Conservation (phyloP, 1,140 invertebrate genomes). For the Oryctes rhinoceros region DNA sequence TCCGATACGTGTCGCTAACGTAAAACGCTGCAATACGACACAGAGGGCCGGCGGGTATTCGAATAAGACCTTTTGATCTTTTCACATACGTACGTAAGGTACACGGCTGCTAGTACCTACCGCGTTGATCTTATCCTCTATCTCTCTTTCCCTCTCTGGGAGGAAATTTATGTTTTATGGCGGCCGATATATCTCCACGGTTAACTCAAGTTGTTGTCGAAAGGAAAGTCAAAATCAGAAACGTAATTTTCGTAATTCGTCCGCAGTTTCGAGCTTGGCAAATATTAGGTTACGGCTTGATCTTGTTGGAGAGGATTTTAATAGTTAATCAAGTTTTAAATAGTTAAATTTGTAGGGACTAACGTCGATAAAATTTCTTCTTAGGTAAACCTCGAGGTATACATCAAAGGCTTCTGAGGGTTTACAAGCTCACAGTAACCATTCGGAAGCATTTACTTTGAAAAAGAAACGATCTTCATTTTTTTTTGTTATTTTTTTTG, state of each 20-base stretch:
- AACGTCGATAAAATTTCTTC: neutral
- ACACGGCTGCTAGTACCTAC: neutral
- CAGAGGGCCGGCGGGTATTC: conserved; percentile 8
- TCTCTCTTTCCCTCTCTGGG: neutral
- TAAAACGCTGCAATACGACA: neutral
- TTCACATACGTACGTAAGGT: neutral
- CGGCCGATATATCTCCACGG: neutral
- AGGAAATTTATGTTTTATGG: conserved; percentile 10
- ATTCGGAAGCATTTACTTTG: too few relatives aligned
- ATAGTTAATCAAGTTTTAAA: conserved; percentile 20
- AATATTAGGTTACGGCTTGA: conserved; percentile 22
- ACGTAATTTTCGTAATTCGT: conserved; percentile 16
- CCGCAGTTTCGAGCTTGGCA: neutral
- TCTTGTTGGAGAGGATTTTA: conserved; percentile 12
- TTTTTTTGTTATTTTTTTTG: too few relatives aligned
- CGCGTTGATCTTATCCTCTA: neutral
- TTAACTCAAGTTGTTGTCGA: conserved; percentile 9
- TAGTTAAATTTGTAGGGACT: conserved; percentile 23
- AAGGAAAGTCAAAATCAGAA: conserved; percentile 1
- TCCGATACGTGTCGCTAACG: neutral
- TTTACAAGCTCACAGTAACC: too few relatives aligned
- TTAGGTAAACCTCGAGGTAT: too few relatives aligned
- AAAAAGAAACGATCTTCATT: too few relatives aligned
- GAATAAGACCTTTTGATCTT: conserved; percentile 27
- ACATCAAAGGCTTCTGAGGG: too few relatives aligned